A percentile compares a stretch with the other conserved stretches of the same genome.
phyloP scores from a whole-genome alignment of 2,797 vertebrate species.

The Trachurus trachurus region DNA sequence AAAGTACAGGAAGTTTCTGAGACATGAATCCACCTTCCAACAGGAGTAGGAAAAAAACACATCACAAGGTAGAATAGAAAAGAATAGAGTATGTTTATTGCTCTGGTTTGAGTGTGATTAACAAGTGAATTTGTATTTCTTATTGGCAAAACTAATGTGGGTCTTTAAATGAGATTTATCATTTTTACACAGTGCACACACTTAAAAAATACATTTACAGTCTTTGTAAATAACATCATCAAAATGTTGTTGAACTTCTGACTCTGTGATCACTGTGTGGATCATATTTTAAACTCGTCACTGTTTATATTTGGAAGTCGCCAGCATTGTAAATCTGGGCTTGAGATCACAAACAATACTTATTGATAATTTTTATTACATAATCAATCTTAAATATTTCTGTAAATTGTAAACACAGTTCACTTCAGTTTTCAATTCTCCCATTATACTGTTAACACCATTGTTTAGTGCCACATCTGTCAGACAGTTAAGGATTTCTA shows the following conservation, averaged over 20 bases:
- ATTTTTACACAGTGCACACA: conserved; percentile 14
- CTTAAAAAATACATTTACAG: not conserved
- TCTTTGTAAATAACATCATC: conserved; percentile 6
- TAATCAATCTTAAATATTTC: not conserved
- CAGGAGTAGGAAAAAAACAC: not conserved
- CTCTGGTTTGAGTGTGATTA: conserved; percentile 30
- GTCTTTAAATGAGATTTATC: conserved; percentile 15
- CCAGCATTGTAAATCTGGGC: not conserved
- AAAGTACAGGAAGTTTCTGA: not conserved
- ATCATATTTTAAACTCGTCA: conserved; percentile 39
- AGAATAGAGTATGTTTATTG: conserved; percentile 45
- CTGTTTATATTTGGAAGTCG: not conserved
- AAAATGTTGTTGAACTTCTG: conserved; percentile 2
- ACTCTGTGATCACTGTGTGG: conserved; percentile 12
- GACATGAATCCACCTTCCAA: not conserved
- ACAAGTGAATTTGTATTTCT: not conserved
- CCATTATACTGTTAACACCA: not conserved
- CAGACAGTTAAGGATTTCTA: not conserved
- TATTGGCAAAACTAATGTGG: not conserved
- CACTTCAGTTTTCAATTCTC: conserved; percentile 11
- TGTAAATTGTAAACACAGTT: conserved; percentile 29
- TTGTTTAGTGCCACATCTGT: conserved; percentile 3
- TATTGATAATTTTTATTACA: conserved; percentile 1
- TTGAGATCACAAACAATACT: not conserved
- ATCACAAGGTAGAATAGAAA: conserved; percentile 36